Percentiles rank a stretch among this genome's conserved stretches.
Conservation (phyloP, 2,888 invertebrate genomes). For the Oxyteleia sp. region DNA sequence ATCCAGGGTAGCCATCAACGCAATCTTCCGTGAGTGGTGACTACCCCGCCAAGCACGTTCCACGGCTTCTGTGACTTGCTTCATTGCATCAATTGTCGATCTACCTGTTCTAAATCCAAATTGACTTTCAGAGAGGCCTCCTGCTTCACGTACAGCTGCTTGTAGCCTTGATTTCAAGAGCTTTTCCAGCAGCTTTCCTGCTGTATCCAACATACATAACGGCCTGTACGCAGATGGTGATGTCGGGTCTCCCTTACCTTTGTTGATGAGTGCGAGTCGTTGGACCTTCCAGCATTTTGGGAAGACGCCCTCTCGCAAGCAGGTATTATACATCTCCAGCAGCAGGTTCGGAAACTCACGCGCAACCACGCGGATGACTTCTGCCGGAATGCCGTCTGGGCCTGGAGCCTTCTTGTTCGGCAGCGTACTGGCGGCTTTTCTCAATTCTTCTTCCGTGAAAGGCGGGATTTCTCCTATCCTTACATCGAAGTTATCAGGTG, state of each 20-base stretch:
- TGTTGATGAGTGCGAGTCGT: neutral
- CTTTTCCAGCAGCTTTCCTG: constrained; percentile 71
- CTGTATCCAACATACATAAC: too few species aligned
- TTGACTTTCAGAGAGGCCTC: constrained; percentile 67
- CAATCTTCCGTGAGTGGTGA: constrained; percentile 42
- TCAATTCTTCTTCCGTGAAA: constrained; percentile 62
- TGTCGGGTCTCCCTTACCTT: neutral
- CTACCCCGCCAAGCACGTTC: constrained; percentile 31
- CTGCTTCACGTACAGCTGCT: constrained; percentile 49
- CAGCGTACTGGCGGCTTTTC: constrained; percentile 32
- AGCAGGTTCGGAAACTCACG: constrained; percentile 37
- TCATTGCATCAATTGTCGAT: constrained; percentile 64
- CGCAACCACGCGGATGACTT: constrained; percentile 63
- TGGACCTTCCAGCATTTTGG: too few species aligned
- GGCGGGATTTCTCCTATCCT: neutral
- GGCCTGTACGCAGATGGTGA: constrained; percentile 16
- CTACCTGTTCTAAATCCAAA: constrained; percentile 62
- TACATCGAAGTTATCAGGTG: neutral
- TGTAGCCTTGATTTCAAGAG: constrained; percentile 64
- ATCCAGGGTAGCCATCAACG: constrained; percentile 54
- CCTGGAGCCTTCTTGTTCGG: constrained; percentile 73
- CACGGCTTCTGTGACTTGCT: constrained; percentile 49
- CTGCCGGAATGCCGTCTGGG: constrained; percentile 74
- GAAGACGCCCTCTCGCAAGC: constrained; percentile 20
- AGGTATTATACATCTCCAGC: constrained; percentile 32